phyloP scores from a whole-genome alignment of 2,797 vertebrate species.

The Acipenser transmontanus region DNA sequence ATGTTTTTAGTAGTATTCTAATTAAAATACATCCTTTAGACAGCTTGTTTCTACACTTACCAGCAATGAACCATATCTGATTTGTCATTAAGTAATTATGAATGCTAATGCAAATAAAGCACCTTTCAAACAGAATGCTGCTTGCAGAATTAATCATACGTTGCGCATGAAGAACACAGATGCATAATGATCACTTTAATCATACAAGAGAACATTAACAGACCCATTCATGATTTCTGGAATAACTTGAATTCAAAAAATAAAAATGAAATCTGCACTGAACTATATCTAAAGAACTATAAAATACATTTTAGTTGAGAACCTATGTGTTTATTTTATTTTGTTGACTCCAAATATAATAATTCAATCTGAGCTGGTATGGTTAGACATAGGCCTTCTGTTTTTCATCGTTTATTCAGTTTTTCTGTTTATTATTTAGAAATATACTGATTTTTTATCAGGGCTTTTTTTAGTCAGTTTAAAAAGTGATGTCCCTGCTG shows the following conservation, averaged over 20 bases:
- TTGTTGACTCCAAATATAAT: too few species aligned
- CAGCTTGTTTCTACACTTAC: slow-evolving; percentile 81
- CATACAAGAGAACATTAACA: slow-evolving; percentile 44
- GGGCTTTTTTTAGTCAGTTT: too few species aligned
- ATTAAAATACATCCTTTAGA: slow-evolving; percentile 86
- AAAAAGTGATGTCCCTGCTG: too few species aligned
- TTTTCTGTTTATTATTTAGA: too few species aligned
- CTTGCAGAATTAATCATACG: slow-evolving; percentile 71
- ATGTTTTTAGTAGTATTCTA: slow-evolving; percentile 80
- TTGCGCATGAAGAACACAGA: slow-evolving; percentile 50
- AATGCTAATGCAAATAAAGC: slow-evolving; percentile 95
- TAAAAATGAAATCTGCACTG: too few species aligned
- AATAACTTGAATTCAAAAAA: slow-evolving; percentile 26
- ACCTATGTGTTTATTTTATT: too few species aligned
- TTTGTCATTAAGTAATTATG: slow-evolving; percentile 97
- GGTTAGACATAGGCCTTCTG: too few species aligned
- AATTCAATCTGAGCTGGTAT: too few species aligned
- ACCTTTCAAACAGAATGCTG: slow-evolving; percentile 73
- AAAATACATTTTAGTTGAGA: too few species aligned
- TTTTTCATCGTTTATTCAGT: too few species aligned
- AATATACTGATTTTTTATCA: too few species aligned
- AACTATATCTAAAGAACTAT: too few species aligned
- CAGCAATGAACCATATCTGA: slow-evolving; percentile 94
- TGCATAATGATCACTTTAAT: slow-evolving; percentile 58
- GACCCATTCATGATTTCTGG: slow-evolving; percentile 57